Evolutionary conservation across 2,113 vertebrate species (phyloP), one percentile per base, ranked within the genome.

Genomic region (Struthidea cinerea): DNA sequence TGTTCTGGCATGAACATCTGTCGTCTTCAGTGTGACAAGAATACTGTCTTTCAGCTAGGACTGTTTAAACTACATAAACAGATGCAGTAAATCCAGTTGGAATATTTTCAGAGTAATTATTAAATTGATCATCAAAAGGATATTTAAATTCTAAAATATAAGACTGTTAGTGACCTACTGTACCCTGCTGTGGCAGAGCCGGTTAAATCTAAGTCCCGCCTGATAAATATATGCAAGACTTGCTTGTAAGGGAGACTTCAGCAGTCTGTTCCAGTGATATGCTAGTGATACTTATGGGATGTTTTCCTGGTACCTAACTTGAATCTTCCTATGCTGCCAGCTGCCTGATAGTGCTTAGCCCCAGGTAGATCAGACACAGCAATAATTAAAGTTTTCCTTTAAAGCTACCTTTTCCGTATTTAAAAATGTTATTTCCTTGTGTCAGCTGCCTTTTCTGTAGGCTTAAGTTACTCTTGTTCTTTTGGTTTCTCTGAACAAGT

Each of bases 21-120:
- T 84, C 74, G 59, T 55, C 35, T 60, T 81, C 69, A 49, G 35
- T 33, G 42, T 74, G 81, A 78, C 47, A 78, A 63, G 77, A 84
- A 59, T 46, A 20, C 35, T 63, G 67, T 60, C 80, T 90, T 83
- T 92, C 69, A 82, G 84, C 55, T 32, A 42, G 77, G 64, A 78
- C 35, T 81, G 78, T 91, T 93, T 67, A 87, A 91, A 90, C 70
- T 71, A 24, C 27, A 20, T 68, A 67, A 94, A 93, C 73, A 94
- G 84, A 67, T 77, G 73, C 57, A 61, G 21, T 89, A 70, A 87
- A 91, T 84, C 69, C 47, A 47, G 18, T 59, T 75, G 50, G 77
- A 82, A 70, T 91, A 82, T 87, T 93, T 91, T 94, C 60, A 68
- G 81, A 56, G 21, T 78, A 84, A 81, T 84, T 78, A 84, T 55